Evolutionary conservation across 2,888 invertebrate genomes (phyloP), one percentile per base, ranked within the genome.

Genomic region (Ophion ellenae): DNA sequence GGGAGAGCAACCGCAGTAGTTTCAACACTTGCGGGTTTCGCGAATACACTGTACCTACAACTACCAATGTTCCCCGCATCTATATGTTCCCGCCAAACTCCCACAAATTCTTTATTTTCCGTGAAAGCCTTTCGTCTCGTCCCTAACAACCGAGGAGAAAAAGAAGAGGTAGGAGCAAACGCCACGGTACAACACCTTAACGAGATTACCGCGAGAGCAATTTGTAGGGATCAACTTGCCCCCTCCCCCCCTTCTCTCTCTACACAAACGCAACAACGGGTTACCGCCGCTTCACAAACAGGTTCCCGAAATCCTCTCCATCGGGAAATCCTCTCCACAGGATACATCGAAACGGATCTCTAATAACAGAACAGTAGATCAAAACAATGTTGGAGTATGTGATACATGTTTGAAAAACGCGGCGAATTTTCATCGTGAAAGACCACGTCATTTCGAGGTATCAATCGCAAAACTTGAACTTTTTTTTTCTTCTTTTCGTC

Each of bases 161-260:
- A 81, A 45, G 66, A 67, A 53, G 87, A 63, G 69, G 74, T 80
- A 53, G 53, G 82, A 86, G 84, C 84, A 86, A 82, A 75, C 74
- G 75, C 83, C 83, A 83, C 86, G 86, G 86, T 88, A 86, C 89
- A 87, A 88, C 86, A 86, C 87, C 83, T 81, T 91, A 91, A 92
- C 89, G 80, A 90, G 90, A 92, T 92, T 90, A 92, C 76, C 86
- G 78, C 32, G 64, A 87, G 86, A 87, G 86, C 88, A 89, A 91
- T 91, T 92, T 90, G 88, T 90, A 89, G 87, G 87, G 87, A 89
- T 90, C 89, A 89, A 87, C 81, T 82, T 45, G 61, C 66, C 67
- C 70, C 45, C 24, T 40, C 45, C 9, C 59, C 57, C 61, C n/a
- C n/a, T n/a, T n/a, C n/a, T 67, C 59, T 40, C 40, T 3, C 40